Conservation (phyloP, 2,888 invertebrate genomes). For the Aspidiotus rigidus region DNA sequence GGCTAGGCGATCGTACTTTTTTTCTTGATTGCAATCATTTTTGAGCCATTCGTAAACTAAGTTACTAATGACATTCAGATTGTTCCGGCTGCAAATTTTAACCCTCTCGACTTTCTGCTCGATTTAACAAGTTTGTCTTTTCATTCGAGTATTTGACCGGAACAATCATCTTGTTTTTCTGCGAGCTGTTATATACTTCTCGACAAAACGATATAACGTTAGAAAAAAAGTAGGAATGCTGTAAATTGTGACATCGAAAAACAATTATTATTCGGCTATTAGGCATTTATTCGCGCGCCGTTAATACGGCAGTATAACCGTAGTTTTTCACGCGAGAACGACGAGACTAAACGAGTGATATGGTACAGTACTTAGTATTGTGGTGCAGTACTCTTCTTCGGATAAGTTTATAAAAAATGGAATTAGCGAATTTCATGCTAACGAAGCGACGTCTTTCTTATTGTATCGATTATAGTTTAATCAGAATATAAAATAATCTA, state of each 20-base stretch:
- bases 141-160: background rate
- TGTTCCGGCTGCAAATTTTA: background rate
- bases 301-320: background rate
- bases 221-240: background rate
- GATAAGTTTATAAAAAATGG: background rate
- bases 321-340: conserved; percentile 4
- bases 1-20: background rate
- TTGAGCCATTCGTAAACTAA: background rate
- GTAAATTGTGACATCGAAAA: too few relatives aligned
- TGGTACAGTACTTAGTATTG: too few relatives aligned
- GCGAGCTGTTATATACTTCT: background rate
- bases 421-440: background rate
- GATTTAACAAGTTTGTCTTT: conserved; percentile 2
- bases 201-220: background rate
- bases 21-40: conserved; percentile 2
- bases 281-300: background rate
- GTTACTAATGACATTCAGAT: background rate
- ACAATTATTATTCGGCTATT: background rate
- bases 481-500: too few relatives aligned
- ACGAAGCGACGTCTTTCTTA: too few relatives aligned
- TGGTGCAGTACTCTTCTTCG: background rate
- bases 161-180: background rate
- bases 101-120: background rate
- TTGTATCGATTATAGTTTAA: too few relatives aligned
- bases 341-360: background rate